These are phyloP conservation scores for Zelleria hepariella DNA, from an alignment of 2,888 invertebrate species.

Conservation along the genomic window DNA sequence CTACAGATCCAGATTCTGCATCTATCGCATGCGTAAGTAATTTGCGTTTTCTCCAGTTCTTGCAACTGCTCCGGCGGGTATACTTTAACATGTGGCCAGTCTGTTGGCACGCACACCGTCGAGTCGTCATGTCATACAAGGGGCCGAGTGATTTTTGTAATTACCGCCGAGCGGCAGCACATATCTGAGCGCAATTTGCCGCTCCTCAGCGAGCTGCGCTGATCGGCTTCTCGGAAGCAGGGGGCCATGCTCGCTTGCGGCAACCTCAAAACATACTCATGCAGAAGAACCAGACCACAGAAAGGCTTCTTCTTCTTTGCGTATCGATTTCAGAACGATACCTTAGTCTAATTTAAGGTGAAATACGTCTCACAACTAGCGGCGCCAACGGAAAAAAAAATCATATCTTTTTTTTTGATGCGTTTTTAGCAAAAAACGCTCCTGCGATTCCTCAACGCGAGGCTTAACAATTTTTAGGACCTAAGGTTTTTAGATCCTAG, in stretches of 20 bases:
- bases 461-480: no score
- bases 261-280: background rate
- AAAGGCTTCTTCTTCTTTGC: no score
- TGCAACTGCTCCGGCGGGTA: background rate
- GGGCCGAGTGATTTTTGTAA: slow-evolving; percentile 62
- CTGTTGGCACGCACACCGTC: background rate
- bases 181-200: slow-evolving; percentile 68
- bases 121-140: slow-evolving; percentile 28
- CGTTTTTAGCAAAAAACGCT: no score
- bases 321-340: no score
- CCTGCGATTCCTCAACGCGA: no score
- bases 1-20: no score
- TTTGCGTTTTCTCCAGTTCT: background rate
- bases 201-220: slow-evolving; percentile 49
- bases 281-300: background rate
- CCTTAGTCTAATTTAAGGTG: no score
- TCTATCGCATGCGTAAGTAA: no score
- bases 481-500: no score
- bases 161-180: slow-evolving; percentile 61
- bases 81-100: background rate
- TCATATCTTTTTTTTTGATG: no score
- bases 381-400: no score
- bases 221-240: slow-evolving; percentile 57
- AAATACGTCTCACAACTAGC: no score
- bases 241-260: background rate